Conservation (phyloP, 2,888 invertebrate genomes). For the Eupithecia subfuscata region DNA sequence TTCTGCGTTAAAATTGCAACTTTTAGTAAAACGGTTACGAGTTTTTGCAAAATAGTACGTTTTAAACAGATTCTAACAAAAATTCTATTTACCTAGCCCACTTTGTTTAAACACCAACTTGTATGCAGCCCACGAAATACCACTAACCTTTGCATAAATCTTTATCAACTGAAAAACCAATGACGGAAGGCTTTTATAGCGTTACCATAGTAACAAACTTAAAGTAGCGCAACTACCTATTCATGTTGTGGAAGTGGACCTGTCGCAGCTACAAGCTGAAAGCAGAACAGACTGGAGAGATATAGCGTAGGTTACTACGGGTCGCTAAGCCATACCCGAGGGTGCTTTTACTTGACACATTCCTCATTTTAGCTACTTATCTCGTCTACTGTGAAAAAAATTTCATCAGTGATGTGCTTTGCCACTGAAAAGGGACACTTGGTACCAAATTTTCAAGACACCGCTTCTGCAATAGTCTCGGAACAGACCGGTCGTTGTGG, state of each 20-base stretch:
- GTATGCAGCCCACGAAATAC: slow-evolving; percentile 32
- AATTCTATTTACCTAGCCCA: slow-evolving; percentile 11
- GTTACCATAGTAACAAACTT: slow-evolving; percentile 10
- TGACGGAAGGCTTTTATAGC: slow-evolving; percentile 27
- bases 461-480: too few relatives aligned
- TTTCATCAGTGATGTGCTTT: background rate
- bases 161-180: slow-evolving; percentile 37
- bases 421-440: too few relatives aligned
- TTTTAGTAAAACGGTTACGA: background rate
- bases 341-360: background rate
- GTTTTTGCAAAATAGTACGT: background rate
- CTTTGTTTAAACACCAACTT: slow-evolving; percentile 24
- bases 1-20: background rate
- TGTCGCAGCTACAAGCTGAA: too few relatives aligned
- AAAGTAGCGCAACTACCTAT: slow-evolving; percentile 12
- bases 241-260: background rate
- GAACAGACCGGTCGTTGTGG: too few relatives aligned
- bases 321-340: background rate
- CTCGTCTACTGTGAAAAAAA: background rate
- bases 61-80: background rate
- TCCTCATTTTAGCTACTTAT: background rate
- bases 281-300: too few relatives aligned
- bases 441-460: too few relatives aligned
- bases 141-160: slow-evolving; percentile 35
- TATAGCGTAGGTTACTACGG: background rate